Base-by-base conservation (phyloP, 2,113 vertebrate species). In the Plecturocebus donacophilus region DNA sequence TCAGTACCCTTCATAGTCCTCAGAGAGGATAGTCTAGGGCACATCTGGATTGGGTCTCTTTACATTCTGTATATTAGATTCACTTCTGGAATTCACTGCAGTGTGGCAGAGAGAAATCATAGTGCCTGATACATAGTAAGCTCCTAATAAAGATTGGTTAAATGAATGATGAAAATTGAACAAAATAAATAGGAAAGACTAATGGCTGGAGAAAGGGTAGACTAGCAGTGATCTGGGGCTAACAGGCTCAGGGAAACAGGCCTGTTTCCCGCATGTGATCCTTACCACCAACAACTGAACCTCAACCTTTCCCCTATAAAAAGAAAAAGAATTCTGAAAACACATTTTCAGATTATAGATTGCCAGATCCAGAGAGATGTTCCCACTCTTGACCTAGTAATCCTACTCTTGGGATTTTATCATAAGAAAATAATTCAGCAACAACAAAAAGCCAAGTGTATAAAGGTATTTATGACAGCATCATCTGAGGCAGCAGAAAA, bases 271-370 rank as follows among this genome's bases (percentile, higher is more conserved):
- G 93, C 56, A 38, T 77, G 75, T 84, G 87, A 91, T 49, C 75
- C 68, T 97, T 61, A 71, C 61, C 42, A 93, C 40, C 66, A 90
- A 71, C 95, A 91, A 70, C 70, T 27, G 86, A 96, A 80, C 84
- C 66, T 90, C 86, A 79, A 82, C 95, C 88, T 97, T 96, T 97
- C 45, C 70, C 88, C 71, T 73, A 70, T 58, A 94, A 92, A 76
- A 81, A 96, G 95, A 96, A 96, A 97, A 96, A 87, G 77, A 97
- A 92, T 92, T 94, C 77, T 97, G 87, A 92, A 96, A 95, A 95
- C 71, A 96, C 30, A 92, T 73, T 98, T 96, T 97, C 87, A 95
- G 77, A 92, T 96, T 79, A 70, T 82, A 92, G 70, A 94, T 92
- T 96, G 94, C 94, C 81, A 93, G 96, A 77, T 58, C 45, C 54